Evolutionary conservation across 2,888 invertebrate species (phyloP), one percentile per base, ranked within the genome.

Genomic region (Hipparchia sbordonii): DNA sequence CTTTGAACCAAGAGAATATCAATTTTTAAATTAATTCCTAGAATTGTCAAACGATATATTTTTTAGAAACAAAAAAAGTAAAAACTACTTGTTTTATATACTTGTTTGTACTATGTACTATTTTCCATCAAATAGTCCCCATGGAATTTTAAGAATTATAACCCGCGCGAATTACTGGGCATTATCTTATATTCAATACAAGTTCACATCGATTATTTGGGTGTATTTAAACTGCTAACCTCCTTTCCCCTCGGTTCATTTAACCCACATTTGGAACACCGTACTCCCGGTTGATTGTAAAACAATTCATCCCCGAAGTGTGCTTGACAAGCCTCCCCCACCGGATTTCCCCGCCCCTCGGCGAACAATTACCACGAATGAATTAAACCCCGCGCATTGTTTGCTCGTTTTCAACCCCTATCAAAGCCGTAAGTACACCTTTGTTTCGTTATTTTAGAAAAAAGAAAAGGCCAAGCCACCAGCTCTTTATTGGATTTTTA

Each of bases 381-480:
- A 59, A 68, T 68, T 68, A 59, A 60, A 68, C 59, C 12, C 33
- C 48, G n/a, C 57, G 45, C 51, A 60, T 68, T 68, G 68, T 68
- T 51, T 68, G 12, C 67, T 8, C 56, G 54, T 54, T 61, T 69
- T 51, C 23, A 70, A 67, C 72, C 72, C 70, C 70, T 72, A 72
- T 62, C 72, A 72, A 72, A 66, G 59, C 62, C 67, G 67, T 57
- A 23, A 23, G 23, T 23, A 61, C 61, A 70, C 66, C 72, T 66
- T 70, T 67, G 73, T 57, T 57, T 57, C 71, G 74, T 75, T 72
- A 72, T 70, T 76, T 72, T 60, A 70, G 68, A 67, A 68, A 72
- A 74, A 74, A 48, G 48, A 39, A 39, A 39, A 61, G 69, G 61
- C 52, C 52, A 69, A 69, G 52, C 61, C 61, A n/a, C 52, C 52